Percentiles rank a stretch among this genome's conserved stretches.
Conservation (phyloP, 2,888 invertebrate species). For the Phymatocera aterrima region DNA sequence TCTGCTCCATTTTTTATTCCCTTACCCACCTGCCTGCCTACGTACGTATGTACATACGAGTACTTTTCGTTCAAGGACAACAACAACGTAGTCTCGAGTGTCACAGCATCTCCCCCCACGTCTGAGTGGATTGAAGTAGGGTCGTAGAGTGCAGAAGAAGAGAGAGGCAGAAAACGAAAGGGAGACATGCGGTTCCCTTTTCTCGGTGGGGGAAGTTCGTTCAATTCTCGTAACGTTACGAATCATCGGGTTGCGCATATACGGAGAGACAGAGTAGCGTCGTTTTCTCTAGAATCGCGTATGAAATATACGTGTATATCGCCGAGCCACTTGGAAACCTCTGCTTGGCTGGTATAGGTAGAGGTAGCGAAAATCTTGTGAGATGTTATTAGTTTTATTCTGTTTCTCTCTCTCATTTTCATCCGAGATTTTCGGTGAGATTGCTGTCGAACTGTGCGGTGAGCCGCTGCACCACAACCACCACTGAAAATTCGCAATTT, state of each 20-base stretch:
- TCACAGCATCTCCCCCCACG: slow-evolving; percentile 32
- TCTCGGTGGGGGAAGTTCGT: slow-evolving; percentile 22
- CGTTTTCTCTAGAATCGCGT: not conserved
- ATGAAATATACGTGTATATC: too few species aligned
- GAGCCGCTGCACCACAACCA: not conserved
- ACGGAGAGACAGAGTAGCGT: not conserved
- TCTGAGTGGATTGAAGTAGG: slow-evolving; percentile 38
- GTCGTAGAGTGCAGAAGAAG: slow-evolving; percentile 16
- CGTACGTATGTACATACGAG: slow-evolving; percentile 5
- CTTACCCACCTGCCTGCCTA: not conserved
- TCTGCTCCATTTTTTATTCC: not conserved
- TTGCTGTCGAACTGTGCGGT: not conserved
- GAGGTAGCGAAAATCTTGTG: not conserved
- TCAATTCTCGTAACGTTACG: slow-evolving; percentile 33
- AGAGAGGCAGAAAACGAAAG: too few species aligned
- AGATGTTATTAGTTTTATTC: not conserved
- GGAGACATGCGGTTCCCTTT: too few species aligned
- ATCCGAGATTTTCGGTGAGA: not conserved
- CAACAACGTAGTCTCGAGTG: slow-evolving; percentile 42
- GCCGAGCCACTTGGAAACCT: too few species aligned
- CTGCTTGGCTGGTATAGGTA: too few species aligned
- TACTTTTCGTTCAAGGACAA: slow-evolving; percentile 38
- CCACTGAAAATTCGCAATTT: slow-evolving; percentile 13
- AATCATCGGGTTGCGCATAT: not conserved
- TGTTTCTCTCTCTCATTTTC: not conserved